Evolutionary conservation across 2,888 invertebrate species (phyloP), one percentile per base, ranked within the genome.

Genomic region (Dermolepida albohirtum): DNA sequence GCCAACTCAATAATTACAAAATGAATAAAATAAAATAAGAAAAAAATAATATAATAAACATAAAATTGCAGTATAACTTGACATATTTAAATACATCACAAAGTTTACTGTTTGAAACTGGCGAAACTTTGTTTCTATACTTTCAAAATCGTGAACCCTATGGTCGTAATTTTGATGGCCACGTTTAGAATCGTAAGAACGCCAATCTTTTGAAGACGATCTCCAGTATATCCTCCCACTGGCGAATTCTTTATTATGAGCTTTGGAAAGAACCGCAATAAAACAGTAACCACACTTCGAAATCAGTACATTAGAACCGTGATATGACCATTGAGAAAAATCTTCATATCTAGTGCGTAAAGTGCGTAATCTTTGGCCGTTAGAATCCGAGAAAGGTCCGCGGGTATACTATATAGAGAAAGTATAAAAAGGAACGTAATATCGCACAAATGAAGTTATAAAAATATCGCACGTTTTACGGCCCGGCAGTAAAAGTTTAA

Each of bases 391-490:
- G 39, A 59, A 43, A 41, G 39, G 40, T 27, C 34, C 39, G 14
- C 17, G 39, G 51, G 62, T 40, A 40, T 11, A 29, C 11, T 27
- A 47, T 43, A 16, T 64, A 43, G 43, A 27, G 64, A 41, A 51
- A 50, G 49, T 59, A 65, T 62, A 66, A 50, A 66, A 44, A 54
- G 27, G 57, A 27, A 57, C 55, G 72, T 72, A 74, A 74, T 73
- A 73, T 70, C 70, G 67, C 70, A 71, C 71, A 73, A 74, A 74
- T 73, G 71, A 74, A 71, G 73, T 71, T 72, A 71, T 74, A 72
- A 73, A 74, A 72, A 68, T 70, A 64, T 70, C 55, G 50, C 34
- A 65, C 29, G 50, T 50, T 67, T 69, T 68, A 67, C 57, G 49
- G 51, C 16, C 17, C 17, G 64, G 41, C 41, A 57, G 51, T 41